Evolutionary conservation across 37 sponge, comb jelly and placozoan species (phyloP), one percentile per base, ranked within the genome.

Genomic region (Axinella damicornis): DNA sequence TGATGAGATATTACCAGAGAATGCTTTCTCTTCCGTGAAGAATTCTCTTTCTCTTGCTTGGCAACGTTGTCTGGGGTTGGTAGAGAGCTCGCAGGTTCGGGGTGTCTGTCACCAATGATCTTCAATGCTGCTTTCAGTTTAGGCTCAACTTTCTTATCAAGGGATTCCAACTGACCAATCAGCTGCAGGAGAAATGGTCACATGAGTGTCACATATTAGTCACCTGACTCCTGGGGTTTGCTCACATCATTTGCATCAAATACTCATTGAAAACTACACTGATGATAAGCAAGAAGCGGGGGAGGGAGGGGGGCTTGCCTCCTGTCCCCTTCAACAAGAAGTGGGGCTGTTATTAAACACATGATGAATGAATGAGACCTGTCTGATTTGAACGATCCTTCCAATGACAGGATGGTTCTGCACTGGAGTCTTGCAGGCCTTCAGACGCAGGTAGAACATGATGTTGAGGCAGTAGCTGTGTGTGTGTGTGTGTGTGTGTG

Each of bases 391-490:
- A 15, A 89, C 82, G 20, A 95, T 66, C 15, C 81, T 65, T 17
- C 33, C 46, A 15, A 89, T 89, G 21, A 93, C 88, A 22, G 97
- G 97, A 67, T 96, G 97, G 25, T 54, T 66, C 14, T 16, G 33
- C 13, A 81, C 80, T 0, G 74, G n/a, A 1, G 9, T 60, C 4
- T 53, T 57, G 27, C 82, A 63, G 14, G 90, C 35, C 36, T 87
- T 87, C 57, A 96, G 69, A 59, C 62, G 71, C 39, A 96, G 80
- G 67, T 89, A 96, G 62, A 80, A 94, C 72, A 90, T 56, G 4
- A 87, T 59, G 65, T 94, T 91, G 17, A 91, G 24, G 31, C 81
- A 84, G 66, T 91, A 94, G 46, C 87, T 92, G 58, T 16, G 69
- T 0, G 62, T 61, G 62, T 25, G n/a, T 61, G 25, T 14, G 27